Evolutionary conservation across 2,113 vertebrate species (phyloP).

Genomic region (Paramisgurnus dabryanus): DNA sequence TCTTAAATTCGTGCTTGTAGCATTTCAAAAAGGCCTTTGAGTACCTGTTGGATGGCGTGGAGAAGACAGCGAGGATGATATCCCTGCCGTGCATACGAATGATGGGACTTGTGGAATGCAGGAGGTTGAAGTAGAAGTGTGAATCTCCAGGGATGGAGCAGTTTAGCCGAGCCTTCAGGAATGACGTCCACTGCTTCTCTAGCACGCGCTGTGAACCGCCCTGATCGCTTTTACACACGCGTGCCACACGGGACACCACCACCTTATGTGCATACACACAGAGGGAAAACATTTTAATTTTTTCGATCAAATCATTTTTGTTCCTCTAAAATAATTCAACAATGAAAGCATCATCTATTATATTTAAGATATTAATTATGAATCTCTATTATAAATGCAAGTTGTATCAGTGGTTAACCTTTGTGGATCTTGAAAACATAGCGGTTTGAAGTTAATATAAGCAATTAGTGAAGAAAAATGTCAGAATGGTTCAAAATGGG

Average conservation of each 20-base stretch:
- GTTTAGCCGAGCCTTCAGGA: slow-evolving; percentile 94
- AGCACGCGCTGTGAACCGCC: slow-evolving; percentile 92
- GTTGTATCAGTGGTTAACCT: neutral
- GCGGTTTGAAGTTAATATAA: slow-evolving; percentile 57
- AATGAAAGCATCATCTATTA: no score
- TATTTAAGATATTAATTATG: neutral
- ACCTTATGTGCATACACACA: slow-evolving; percentile 71
- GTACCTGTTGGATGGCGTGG: slow-evolving; percentile 93
- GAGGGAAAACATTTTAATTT: no score
- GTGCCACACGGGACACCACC: slow-evolving; percentile 89
- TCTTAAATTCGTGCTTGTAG: neutral
- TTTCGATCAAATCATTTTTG: no score
- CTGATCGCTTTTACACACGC: slow-evolving; percentile 91
- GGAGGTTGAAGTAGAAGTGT: slow-evolving; percentile 97
- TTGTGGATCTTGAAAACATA: slow-evolving; percentile 5
- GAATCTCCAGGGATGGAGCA: slow-evolving; percentile 94
- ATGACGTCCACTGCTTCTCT: slow-evolving; percentile 98
- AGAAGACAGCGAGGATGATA: slow-evolving; percentile 89
- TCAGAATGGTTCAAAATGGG: slow-evolving; percentile 56
- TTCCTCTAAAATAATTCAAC: no score
- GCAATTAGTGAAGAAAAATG: slow-evolving; percentile 68
- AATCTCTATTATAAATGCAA: neutral
- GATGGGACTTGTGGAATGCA: slow-evolving; percentile 90
- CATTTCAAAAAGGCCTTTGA: neutral
- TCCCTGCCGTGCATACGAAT: slow-evolving; percentile 87